Percentiles rank a stretch among this genome's conserved stretches.
phyloP scores from a whole-genome alignment of 2,888 invertebrate species.

The Clunio marinus region DNA sequence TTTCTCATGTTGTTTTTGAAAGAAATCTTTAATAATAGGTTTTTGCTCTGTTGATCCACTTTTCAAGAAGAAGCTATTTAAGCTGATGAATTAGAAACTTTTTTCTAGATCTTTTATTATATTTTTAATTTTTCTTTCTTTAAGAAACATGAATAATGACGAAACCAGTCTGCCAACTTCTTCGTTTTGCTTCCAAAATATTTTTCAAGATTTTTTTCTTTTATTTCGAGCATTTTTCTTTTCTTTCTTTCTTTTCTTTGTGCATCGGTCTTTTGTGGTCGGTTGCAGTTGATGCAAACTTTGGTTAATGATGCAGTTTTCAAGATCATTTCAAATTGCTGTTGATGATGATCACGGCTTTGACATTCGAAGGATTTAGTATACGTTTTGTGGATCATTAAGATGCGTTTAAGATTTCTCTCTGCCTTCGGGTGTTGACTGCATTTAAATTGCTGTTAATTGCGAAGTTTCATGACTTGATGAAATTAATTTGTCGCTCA shows the following conservation, averaged over 20 bases:
- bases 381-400: slow-evolving; percentile 12
- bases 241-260: too few species aligned
- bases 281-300: not conserved
- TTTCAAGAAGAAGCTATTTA: not conserved
- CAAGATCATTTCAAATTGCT: slow-evolving; percentile 24
- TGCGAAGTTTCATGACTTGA: not conserved
- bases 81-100: not conserved
- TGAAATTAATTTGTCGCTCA: not conserved
- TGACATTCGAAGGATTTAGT: slow-evolving; percentile 28
- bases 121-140: not conserved
- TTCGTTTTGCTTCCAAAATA: not conserved
- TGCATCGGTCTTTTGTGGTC: too few species aligned
- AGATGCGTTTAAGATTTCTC: slow-evolving; percentile 21
- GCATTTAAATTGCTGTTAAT: not conserved
- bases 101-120: not conserved
- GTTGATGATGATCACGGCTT: slow-evolving; percentile 18
- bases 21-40: slow-evolving; percentile 4
- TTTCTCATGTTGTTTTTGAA: not conserved
- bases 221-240: not conserved
- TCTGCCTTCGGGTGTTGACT: not conserved
- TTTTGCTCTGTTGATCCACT: not conserved
- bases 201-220: not conserved
- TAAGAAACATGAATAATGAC: not conserved
- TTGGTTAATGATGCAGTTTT: slow-evolving; percentile 6
- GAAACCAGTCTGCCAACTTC: not conserved